Conservation (phyloP, 1,140 invertebrate genomes). For the Drosophila guanche region DNA sequence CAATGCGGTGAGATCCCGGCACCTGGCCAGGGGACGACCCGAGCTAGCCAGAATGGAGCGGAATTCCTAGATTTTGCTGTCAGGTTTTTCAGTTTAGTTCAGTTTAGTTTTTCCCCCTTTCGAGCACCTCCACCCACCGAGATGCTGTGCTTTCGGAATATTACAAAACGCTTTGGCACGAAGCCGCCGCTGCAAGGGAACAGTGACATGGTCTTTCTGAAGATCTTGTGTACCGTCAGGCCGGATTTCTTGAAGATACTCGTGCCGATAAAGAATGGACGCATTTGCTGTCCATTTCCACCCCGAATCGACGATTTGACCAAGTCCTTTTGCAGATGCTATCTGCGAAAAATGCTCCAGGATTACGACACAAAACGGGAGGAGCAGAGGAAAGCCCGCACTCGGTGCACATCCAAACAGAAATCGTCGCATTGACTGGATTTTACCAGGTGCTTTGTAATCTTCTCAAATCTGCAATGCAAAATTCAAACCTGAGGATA, state of each 20-base stretch:
- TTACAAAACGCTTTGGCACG: conserved; percentile 16
- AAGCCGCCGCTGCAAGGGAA: neutral
- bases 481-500: neutral
- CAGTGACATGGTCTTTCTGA: conserved; percentile 29
- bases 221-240: conserved; percentile 4
- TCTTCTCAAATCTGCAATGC: too few species aligned
- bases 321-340: too few species aligned
- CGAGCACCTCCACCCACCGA: neutral
- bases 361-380: too few species aligned
- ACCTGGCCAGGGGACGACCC: conserved; percentile 38
- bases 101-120: neutral
- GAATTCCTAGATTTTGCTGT: neutral
- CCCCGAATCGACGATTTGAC: neutral
- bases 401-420: too few species aligned
- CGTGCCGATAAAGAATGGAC: neutral
- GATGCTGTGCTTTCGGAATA: conserved; percentile 26
- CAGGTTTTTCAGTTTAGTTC: too few species aligned
- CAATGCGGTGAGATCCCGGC: conserved; percentile 60
- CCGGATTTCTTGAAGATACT: too few species aligned
- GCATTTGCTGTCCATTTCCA: neutral
- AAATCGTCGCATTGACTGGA: too few species aligned
- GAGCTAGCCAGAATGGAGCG: conserved; percentile 58
- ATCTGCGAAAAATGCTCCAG: too few species aligned
- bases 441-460: too few species aligned
- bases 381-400: too few species aligned